These are phyloP conservation scores for Leguminivora glycinivorella DNA, from an alignment of 1,140 invertebrate genomes.

Conservation along the genomic window DNA sequence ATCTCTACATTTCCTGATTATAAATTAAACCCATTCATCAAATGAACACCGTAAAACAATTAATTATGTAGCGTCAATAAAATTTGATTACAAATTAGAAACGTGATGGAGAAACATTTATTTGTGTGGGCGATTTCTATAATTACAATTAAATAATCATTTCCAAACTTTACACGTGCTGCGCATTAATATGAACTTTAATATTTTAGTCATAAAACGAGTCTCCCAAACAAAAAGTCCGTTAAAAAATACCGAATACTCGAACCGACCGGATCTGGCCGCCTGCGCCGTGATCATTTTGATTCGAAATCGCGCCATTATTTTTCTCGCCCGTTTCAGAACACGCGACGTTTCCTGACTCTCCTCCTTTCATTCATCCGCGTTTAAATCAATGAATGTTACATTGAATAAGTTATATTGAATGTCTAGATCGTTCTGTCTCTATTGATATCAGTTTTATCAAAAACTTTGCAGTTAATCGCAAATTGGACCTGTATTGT, in stretches of 20 bases:
- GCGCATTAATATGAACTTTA: neutral
- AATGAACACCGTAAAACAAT: neutral
- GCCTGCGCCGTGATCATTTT: conserved; percentile 33
- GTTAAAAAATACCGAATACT: neutral
- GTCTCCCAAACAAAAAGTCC: neutral
- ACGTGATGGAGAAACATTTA: neutral
- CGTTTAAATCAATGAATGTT: neutral
- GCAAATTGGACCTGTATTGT: conserved; percentile 69
- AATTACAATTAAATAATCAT: neutral
- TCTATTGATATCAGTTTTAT: conserved; percentile 68
- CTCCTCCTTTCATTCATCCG: neutral
- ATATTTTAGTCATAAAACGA: neutral
- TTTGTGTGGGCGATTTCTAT: conserved; percentile 2
- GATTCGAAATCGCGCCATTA: conserved; percentile 42
- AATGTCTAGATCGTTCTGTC: conserved; percentile 45
- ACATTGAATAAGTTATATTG: conserved; percentile 35
- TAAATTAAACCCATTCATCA: neutral
- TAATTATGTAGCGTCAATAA: neutral
- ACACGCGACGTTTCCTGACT: conserved; percentile 9
- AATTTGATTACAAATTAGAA: neutral
- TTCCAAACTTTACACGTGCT: neutral
- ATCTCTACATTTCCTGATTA: conserved; percentile 10
- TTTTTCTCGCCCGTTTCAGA: conserved; percentile 34
- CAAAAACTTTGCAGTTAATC: conserved; percentile 75
- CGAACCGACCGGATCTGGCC: conserved; percentile 19